Evolutionary conservation across 2,113 vertebrate species (phyloP).

Genomic region (Corythaixoides concolor): DNA sequence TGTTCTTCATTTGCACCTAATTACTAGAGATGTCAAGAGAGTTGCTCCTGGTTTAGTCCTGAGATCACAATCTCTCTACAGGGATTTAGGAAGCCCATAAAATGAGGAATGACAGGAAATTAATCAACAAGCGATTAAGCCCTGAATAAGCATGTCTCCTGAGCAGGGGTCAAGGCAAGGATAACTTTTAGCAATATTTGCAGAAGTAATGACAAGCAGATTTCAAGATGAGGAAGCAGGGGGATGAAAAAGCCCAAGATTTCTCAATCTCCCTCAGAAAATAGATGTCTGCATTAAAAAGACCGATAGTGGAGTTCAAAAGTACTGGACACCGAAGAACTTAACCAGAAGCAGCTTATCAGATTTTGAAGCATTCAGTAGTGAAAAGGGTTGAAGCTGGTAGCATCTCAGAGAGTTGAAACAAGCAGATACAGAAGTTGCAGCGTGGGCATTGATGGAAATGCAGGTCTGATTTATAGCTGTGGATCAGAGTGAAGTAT

Average conservation of each 20-base stretch:
- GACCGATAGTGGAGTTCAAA: background rate
- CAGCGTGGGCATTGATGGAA: background rate
- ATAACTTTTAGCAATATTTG: background rate
- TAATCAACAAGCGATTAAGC: background rate
- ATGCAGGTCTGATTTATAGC: background rate
- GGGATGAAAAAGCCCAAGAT: background rate
- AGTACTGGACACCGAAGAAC: background rate
- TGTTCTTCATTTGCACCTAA: background rate
- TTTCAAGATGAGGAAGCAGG: background rate
- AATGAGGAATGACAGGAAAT: background rate
- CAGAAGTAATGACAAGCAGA: background rate
- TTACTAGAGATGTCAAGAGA: background rate
- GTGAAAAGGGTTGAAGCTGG: background rate
- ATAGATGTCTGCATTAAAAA: background rate
- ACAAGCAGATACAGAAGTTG: background rate
- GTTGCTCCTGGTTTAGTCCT: background rate
- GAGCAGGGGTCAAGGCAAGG: background rate
- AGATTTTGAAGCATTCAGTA: background rate
- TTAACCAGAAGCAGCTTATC: background rate
- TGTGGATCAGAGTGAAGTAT: background rate
- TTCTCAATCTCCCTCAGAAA: background rate
- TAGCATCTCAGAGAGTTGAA: background rate
- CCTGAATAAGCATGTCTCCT: background rate
- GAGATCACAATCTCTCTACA: background rate
- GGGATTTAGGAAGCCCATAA: background rate